Conservation (phyloP, 1,140 invertebrate species). For the Bombus haemorrhoidalis region DNA sequence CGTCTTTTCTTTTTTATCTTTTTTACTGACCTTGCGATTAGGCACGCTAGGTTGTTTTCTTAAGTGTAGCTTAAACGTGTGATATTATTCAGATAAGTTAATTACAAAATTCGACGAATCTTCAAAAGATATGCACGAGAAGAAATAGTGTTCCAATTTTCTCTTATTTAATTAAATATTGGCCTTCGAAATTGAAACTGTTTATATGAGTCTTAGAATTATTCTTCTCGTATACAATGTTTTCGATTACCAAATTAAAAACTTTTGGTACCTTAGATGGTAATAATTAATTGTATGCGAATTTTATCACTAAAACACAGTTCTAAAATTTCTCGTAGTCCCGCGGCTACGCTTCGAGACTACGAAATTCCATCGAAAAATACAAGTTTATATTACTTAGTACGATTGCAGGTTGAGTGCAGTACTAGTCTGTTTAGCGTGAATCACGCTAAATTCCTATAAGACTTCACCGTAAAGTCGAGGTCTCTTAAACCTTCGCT, state of each 20-base stretch:
- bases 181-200: constrained; percentile 14
- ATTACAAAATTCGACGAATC: constrained; percentile 50
- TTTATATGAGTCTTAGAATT: neutral
- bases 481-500: neutral
- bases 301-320: constrained; percentile 35
- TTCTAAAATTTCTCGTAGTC: constrained; percentile 21
- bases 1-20: neutral
- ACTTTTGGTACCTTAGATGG: constrained; percentile 30
- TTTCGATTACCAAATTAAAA: constrained; percentile 33
- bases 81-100: constrained; percentile 39
- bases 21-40: constrained; percentile 47
- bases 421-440: constrained; percentile 26
- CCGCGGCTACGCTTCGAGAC: neutral
- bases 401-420: constrained; percentile 37
- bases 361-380: constrained; percentile 46
- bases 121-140: constrained; percentile 47
- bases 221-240: constrained; percentile 35
- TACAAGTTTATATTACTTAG: constrained; percentile 51
- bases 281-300: constrained; percentile 31
- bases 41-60: constrained; percentile 45
- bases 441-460: constrained; percentile 1
- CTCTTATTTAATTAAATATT: neutral
- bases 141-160: constrained; percentile 18
- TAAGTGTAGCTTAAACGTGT: constrained; percentile 42
- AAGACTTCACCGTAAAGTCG: neutral